Evolutionary conservation across 2,888 invertebrate genomes (phyloP).

Genomic region (Tryphoninae sp.): DNA sequence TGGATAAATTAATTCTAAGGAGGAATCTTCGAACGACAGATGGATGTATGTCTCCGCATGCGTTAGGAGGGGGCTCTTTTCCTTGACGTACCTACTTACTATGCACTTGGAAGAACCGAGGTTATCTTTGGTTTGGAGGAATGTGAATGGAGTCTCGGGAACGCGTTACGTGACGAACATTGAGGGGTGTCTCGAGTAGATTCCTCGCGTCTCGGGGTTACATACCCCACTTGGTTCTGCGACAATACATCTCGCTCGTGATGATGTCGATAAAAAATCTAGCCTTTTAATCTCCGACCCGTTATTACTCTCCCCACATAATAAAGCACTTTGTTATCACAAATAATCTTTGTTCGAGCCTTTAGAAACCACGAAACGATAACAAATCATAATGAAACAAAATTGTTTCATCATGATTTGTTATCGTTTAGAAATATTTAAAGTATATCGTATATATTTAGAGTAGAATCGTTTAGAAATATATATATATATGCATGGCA

Average conservation of each 20-base stretch:
- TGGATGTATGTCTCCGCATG: slow-evolving; percentile 72
- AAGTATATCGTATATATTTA: too few species aligned
- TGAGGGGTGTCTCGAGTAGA: slow-evolving; percentile 37
- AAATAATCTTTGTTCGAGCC: too few species aligned
- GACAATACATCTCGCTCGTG: background rate
- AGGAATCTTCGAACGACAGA: slow-evolving; percentile 66
- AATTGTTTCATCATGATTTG: too few species aligned
- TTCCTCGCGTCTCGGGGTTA: slow-evolving; percentile 20
- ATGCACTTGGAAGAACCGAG: slow-evolving; percentile 42
- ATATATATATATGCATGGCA: too few species aligned
- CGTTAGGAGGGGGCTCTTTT: slow-evolving; percentile 60
- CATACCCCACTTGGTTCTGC: background rate
- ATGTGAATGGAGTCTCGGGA: slow-evolving; percentile 2
- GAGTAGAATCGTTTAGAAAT: too few species aligned
- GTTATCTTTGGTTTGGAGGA: slow-evolving; percentile 25
- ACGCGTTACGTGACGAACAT: slow-evolving; percentile 12
- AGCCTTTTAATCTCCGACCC: background rate
- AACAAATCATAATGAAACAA: too few species aligned
- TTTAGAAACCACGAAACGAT: too few species aligned
- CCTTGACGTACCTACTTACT: slow-evolving; percentile 37
- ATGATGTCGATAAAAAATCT: background rate
- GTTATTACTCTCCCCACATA: background rate
- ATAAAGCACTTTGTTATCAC: too few species aligned
- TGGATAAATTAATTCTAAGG: slow-evolving; percentile 76
- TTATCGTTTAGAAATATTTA: too few species aligned